phyloP scores from a whole-genome alignment of 2,797 vertebrate species.

The Siniperca undulata region DNA sequence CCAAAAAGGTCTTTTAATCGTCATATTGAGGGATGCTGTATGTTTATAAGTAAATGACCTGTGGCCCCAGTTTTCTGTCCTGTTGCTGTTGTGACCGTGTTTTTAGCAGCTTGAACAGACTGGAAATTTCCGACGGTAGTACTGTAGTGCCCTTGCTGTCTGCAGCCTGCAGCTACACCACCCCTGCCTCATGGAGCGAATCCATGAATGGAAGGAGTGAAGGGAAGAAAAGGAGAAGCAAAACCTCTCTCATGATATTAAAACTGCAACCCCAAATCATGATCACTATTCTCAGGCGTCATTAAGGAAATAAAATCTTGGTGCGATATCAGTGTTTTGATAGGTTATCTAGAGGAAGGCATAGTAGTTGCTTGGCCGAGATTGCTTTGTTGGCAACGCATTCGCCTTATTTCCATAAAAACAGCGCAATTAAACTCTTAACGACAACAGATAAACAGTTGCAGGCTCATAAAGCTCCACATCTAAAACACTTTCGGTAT shows the following conservation, averaged over 20 bases:
- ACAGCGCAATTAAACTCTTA: conserved; percentile 7
- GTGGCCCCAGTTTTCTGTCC: not conserved
- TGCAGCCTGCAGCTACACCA: not conserved
- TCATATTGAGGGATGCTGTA: not conserved
- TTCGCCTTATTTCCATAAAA: not conserved
- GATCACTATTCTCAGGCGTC: not conserved
- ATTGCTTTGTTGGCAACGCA: conserved; percentile 2
- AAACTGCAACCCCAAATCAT: conserved; percentile 18
- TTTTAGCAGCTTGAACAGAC: not conserved
- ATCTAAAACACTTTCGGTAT: not conserved
- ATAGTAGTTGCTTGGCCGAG: not conserved
- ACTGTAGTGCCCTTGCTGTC: not conserved
- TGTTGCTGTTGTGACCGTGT: not conserved
- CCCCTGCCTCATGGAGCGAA: not conserved
- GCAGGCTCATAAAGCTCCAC: not conserved
- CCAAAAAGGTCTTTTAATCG: not conserved
- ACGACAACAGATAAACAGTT: not conserved
- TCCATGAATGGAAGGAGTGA: conserved; percentile 20
- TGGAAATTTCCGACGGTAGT: conserved; percentile 23
- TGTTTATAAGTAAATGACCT: not conserved
- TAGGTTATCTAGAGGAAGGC: not conserved
- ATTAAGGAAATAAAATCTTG: not conserved
- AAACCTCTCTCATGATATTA: not conserved
- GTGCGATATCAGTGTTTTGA: not conserved
- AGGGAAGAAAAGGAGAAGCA: conserved; percentile 2